Percentiles rank a stretch among this genome's conserved stretches.
Evolutionary conservation across 1,140 invertebrate species (phyloP).

Genomic region (Pseudomyrmex pallidus): DNA sequence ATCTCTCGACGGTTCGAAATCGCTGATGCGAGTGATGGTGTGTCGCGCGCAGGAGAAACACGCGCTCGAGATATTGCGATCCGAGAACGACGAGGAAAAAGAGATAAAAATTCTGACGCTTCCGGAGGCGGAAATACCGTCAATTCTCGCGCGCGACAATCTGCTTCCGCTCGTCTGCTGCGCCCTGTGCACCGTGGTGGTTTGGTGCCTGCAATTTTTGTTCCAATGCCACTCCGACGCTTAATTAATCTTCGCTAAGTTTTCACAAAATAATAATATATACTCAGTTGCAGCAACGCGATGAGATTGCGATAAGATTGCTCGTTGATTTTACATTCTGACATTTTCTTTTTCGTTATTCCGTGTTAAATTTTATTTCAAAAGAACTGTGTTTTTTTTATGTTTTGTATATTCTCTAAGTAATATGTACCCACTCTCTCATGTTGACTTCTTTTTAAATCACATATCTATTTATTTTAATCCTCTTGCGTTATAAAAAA

Average conservation of each 20-base stretch:
- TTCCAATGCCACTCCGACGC: constrained; percentile 63
- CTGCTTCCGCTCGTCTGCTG: constrained; percentile 71
- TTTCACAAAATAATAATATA: too few relatives aligned
- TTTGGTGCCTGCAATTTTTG: constrained; percentile 74
- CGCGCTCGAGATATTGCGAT: not conserved
- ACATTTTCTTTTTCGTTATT: not conserved
- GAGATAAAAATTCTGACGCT: not conserved
- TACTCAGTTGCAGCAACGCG: too few relatives aligned
- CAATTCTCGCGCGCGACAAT: constrained; percentile 56
- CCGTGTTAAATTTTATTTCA: constrained; percentile 9
- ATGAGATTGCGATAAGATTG: too few relatives aligned
- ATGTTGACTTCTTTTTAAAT: too few relatives aligned
- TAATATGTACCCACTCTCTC: constrained; percentile 28
- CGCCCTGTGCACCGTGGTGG: constrained; percentile 73
- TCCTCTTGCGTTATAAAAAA: not conserved
- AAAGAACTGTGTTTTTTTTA: constrained; percentile 35
- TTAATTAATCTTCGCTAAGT: constrained; percentile 7
- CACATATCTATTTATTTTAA: not conserved
- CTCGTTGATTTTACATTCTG: too few relatives aligned
- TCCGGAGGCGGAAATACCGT: not conserved
- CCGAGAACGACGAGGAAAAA: too few relatives aligned
- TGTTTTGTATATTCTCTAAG: constrained; percentile 27
- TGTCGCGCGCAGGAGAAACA: not conserved
- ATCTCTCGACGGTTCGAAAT: not conserved
- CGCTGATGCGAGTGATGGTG: constrained; percentile 16